These are phyloP conservation scores for Enteromius radiatus DNA, from an alignment of 2,797 vertebrate genomes.

Conservation along the genomic window DNA sequence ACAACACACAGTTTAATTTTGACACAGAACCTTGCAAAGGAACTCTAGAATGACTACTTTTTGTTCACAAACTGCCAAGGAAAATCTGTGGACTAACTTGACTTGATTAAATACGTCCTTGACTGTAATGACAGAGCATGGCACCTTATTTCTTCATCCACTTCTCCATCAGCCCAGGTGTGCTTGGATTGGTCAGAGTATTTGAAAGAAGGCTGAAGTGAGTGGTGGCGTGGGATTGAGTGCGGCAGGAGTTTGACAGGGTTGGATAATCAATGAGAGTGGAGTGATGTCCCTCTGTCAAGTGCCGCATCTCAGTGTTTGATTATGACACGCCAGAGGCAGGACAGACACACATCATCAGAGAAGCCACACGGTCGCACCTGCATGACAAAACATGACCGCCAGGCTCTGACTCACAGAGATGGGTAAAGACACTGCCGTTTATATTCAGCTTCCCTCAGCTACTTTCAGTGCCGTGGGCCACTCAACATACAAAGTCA, in stretches of 20 bases:
- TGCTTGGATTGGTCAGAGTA: slow-evolving; percentile 12
- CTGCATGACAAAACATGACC: slow-evolving; percentile 19
- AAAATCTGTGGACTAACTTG: not conserved
- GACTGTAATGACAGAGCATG: not conserved
- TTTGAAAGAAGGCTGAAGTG: not conserved
- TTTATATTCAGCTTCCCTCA: not conserved
- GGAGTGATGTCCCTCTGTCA: slow-evolving; percentile 15
- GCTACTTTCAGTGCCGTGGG: not conserved
- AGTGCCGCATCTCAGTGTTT: not conserved
- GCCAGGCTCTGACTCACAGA: slow-evolving; percentile 23
- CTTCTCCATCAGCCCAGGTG: slow-evolving; percentile 19
- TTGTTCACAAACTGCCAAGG: not conserved
- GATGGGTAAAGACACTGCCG: not conserved
- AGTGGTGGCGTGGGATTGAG: slow-evolving; percentile 16
- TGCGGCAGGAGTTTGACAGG: slow-evolving; percentile 23
- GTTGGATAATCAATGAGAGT: not conserved
- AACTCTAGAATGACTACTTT: not conserved
- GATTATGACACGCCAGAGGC: not conserved
- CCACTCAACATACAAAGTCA: not conserved
- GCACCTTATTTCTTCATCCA: not conserved
- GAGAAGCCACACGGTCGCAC: not conserved
- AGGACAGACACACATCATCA: not conserved
- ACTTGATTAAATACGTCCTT: not conserved
- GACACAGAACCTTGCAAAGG: not conserved
- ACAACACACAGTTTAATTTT: not conserved